These are phyloP conservation scores for Rhinophrynus dorsalis DNA, from an alignment of 2,797 vertebrate genomes.

Conservation along the genomic window DNA sequence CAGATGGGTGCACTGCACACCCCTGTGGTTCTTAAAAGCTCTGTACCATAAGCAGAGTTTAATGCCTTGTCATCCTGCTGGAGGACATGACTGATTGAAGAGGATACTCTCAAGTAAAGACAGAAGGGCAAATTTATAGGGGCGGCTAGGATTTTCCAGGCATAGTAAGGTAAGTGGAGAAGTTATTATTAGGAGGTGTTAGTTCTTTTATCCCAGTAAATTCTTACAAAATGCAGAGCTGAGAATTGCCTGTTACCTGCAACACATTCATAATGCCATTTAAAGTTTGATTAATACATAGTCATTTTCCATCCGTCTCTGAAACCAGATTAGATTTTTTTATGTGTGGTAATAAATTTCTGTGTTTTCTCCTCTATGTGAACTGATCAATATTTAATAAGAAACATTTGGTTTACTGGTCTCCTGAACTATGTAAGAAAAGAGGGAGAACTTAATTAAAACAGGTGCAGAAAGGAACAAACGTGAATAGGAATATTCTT, in stretches of 20 bases:
- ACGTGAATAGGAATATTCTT: too few relatives aligned
- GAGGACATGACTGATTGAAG: too few relatives aligned
- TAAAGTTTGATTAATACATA: conserved; percentile 43
- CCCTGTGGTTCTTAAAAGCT: too few relatives aligned
- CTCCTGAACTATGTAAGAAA: conserved; percentile 30
- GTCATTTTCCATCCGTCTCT: conserved; percentile 38
- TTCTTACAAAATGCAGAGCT: neutral
- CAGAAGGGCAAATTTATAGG: too few relatives aligned
- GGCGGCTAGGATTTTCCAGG: too few relatives aligned
- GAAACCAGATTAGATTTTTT: conserved; percentile 42
- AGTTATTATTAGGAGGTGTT: too few relatives aligned
- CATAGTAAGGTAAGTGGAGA: too few relatives aligned
- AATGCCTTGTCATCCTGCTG: too few relatives aligned
- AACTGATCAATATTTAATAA: conserved; percentile 50
- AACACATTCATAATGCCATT: conserved; percentile 27
- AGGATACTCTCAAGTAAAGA: too few relatives aligned
- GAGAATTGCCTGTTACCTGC: conserved; percentile 6
- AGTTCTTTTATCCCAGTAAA: too few relatives aligned
- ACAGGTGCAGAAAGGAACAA: conserved; percentile 28
- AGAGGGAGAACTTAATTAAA: conserved; percentile 50
- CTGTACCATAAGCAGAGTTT: too few relatives aligned
- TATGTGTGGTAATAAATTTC: conserved; percentile 44
- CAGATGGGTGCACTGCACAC: too few relatives aligned
- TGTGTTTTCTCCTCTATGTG: conserved; percentile 42
- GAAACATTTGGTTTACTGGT: conserved; percentile 46